phyloP scores from a whole-genome alignment of 2,888 invertebrate genomes.

The Melipona beecheii region DNA sequence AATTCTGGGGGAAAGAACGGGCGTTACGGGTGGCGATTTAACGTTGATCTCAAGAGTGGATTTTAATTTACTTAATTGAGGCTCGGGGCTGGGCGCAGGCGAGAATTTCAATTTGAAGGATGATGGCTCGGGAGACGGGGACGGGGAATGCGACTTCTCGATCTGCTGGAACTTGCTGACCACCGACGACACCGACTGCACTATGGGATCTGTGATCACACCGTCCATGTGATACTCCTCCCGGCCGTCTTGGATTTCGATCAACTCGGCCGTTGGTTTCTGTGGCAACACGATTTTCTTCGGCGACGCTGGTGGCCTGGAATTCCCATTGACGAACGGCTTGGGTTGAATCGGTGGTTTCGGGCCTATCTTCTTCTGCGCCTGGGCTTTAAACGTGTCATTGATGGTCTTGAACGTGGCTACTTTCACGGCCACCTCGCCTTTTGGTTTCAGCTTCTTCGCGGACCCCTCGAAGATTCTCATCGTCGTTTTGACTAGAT shows the following conservation, averaged over 20 bases:
- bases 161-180: conserved; percentile 82
- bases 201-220: conserved; percentile 80
- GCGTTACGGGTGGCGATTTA: conserved; percentile 78
- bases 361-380: conserved; percentile 83
- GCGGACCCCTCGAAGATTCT: conserved; percentile 90
- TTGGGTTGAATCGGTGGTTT: conserved; percentile 85
- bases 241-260: conserved; percentile 71
- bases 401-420: conserved; percentile 88
- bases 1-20: conserved; percentile 76
- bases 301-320: conserved; percentile 81
- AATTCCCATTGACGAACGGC: conserved; percentile 81
- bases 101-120: conserved; percentile 79
- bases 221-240: conserved; percentile 76
- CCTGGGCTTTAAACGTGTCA: conserved; percentile 85
- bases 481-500: conserved; percentile 94
- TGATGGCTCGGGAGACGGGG: conserved; percentile 79
- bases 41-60: conserved; percentile 71
- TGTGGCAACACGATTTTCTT: conserved; percentile 76
- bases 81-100: conserved; percentile 80
- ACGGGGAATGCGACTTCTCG: conserved; percentile 79
- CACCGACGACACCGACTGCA: conserved; percentile 82
- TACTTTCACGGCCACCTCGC: conserved; percentile 88
- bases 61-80: conserved; percentile 67
- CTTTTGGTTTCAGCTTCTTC: conserved; percentile 82
- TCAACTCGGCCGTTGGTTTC: conserved; percentile 75